These are phyloP conservation scores for Monopis laevigella DNA, from an alignment of 2,888 invertebrate species.

Conservation along the genomic window DNA sequence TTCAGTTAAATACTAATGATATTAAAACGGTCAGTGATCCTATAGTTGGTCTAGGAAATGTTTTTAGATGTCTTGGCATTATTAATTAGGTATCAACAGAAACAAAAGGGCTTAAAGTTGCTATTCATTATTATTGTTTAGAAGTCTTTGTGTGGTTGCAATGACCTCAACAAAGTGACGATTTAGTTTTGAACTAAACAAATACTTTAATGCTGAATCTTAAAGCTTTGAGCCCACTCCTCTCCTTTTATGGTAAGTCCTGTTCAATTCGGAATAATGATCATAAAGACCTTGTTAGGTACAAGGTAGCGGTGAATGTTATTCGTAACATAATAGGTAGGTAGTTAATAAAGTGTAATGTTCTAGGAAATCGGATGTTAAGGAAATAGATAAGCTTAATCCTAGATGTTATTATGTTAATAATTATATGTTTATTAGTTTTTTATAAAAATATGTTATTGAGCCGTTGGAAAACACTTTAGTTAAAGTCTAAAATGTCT, in stretches of 20 bases:
- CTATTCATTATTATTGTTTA: not conserved
- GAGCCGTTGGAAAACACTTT: too few relatives aligned
- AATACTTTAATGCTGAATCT: slow-evolving; percentile 8
- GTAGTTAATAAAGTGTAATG: too few relatives aligned
- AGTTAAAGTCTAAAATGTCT: too few relatives aligned
- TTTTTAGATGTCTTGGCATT: not conserved
- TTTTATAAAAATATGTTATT: too few relatives aligned
- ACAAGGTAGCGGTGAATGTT: slow-evolving; percentile 8
- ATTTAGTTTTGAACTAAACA: not conserved
- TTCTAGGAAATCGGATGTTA: too few relatives aligned
- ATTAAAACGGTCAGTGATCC: too few relatives aligned
- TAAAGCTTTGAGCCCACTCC: slow-evolving; percentile 9
- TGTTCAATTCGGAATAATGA: slow-evolving; percentile 9
- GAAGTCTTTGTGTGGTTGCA: not conserved
- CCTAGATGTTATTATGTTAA: too few relatives aligned
- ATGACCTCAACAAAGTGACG: slow-evolving; percentile 6
- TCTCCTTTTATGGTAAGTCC: slow-evolving; percentile 1
- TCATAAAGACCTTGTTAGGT: slow-evolving; percentile 10
- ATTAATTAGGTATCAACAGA: not conserved
- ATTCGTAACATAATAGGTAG: too few relatives aligned
- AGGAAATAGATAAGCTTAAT: too few relatives aligned
- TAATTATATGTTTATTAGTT: too few relatives aligned
- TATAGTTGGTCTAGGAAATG: not conserved
- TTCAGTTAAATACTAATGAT: too few relatives aligned
- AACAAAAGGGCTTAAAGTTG: not conserved